Base-by-base conservation (phyloP, 2,113 vertebrate genomes). In the Hiodon alosoides region DNA sequence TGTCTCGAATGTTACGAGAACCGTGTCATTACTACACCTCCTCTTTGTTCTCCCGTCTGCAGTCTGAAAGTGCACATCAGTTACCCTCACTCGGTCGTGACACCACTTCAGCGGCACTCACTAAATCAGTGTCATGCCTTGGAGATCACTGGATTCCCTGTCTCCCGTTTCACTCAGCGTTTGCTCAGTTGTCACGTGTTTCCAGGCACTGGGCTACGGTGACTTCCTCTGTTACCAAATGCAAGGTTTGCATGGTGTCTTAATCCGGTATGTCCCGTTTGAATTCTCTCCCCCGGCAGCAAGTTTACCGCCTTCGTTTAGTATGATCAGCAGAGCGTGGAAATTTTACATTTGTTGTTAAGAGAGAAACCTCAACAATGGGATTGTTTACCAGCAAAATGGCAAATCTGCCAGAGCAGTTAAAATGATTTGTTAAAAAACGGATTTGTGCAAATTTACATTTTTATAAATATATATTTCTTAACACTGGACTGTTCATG, bases 161-260 rank as follows among this genome's bases (percentile, higher is more conserved):
- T 66, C 17, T 46, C 47, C 52, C 46, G 5, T 13, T 58, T 48
- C 8, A 5, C 61, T 62, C 46, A 14, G 11, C 86, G 84, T 86
- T 88, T 81, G 85, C 60, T 77, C 85, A 86, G 85, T 83, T 82
- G 81, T 60, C 58, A 16, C 58, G 50, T 3, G 5, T n/a, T 76
- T 79, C 75, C 7, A 47, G 72, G 16, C 65, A 73, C 83, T 81
- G 77, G 65, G 80, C 79, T 58, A 48, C 69, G 1, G 71, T 60
- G 75, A 79, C 61, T 58, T 53, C 74, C 65, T 78, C 76, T 64
- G 9, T 48, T 69, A 78, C 47, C 71, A 72, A 74, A 76, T 73
- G 67, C 48, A 59, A 59, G 54, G 1, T 65, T 70, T 67, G 48
- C 6, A 71, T 78, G 77, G 78, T 75, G 75, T 70, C 77, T 79